Evolutionary conservation across 2,797 vertebrate genomes (phyloP).

Genomic region (Falco columbarius): DNA sequence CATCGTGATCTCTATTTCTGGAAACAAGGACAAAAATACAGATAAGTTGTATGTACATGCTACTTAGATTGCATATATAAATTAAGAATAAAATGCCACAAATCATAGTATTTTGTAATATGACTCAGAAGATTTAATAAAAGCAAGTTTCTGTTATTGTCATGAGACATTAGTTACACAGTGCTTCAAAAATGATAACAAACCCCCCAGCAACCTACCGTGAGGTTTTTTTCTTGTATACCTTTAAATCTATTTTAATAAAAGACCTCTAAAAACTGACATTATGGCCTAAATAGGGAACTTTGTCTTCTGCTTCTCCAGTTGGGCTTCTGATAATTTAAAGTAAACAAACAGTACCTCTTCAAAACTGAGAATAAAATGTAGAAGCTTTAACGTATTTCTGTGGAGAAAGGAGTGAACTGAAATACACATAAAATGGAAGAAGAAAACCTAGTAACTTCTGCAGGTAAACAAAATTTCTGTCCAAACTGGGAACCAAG

Average conservation of each 20-base stretch:
- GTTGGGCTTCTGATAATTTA: neutral
- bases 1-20: neutral
- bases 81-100: neutral
- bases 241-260: neutral
- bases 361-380: neutral
- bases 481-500: neutral
- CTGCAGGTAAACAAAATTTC: slow-evolving; percentile 1
- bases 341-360: neutral
- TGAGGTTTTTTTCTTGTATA: neutral
- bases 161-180: neutral
- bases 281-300: neutral
- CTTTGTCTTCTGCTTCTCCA: neutral
- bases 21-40: neutral
- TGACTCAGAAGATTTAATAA: neutral
- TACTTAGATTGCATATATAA: neutral
- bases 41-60: neutral
- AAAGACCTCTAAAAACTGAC: neutral
- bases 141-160: neutral
- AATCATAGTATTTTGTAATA: neutral
- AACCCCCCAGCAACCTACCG: neutral
- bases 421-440: neutral
- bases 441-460: neutral
- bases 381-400: neutral
- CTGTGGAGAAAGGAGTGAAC: neutral
- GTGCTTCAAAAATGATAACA: neutral